phyloP scores from a whole-genome alignment of 2,888 invertebrate species.

The Nomada fabriciana region DNA sequence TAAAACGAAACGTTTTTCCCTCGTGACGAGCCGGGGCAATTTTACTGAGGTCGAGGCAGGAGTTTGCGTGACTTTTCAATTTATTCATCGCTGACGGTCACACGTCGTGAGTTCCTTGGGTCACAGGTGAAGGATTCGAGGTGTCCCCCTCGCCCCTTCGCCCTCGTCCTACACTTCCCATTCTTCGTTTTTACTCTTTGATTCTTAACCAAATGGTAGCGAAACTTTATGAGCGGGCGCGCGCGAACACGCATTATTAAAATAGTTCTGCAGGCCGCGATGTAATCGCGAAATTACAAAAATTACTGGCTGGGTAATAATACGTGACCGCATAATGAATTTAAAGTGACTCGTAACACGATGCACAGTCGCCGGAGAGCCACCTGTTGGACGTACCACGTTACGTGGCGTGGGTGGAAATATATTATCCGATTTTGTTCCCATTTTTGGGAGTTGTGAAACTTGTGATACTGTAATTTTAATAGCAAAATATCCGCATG shows the following conservation, averaged over 20 bases:
- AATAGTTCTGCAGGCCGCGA: conserved; percentile 43
- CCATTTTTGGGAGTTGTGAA: not conserved
- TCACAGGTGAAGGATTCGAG: conserved; percentile 81
- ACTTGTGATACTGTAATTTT: no score
- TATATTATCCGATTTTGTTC: not conserved
- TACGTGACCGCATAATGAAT: conserved; percentile 50
- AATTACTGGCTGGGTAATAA: conserved; percentile 51
- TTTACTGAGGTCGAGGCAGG: not conserved
- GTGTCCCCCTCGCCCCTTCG: conserved; percentile 54
- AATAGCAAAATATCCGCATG: no score
- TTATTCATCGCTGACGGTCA: conserved; percentile 66
- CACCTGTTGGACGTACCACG: conserved; percentile 12
- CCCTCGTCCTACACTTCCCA: not conserved
- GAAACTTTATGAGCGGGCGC: not conserved
- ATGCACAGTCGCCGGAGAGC: not conserved
- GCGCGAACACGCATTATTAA: conserved; percentile 37
- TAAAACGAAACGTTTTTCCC: not conserved
- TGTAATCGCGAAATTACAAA: conserved; percentile 54
- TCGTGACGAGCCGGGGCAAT: not conserved
- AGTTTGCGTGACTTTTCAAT: conserved; percentile 55
- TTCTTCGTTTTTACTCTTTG: not conserved
- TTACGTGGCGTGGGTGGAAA: not conserved
- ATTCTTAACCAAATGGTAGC: conserved; percentile 16
- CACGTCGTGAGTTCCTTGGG: conserved; percentile 73
- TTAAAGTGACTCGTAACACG: conserved; percentile 37